Percentiles rank a stretch among this genome's conserved stretches.
Evolutionary conservation across 2,888 invertebrate genomes (phyloP).

Genomic region (Trisateles emortualis): DNA sequence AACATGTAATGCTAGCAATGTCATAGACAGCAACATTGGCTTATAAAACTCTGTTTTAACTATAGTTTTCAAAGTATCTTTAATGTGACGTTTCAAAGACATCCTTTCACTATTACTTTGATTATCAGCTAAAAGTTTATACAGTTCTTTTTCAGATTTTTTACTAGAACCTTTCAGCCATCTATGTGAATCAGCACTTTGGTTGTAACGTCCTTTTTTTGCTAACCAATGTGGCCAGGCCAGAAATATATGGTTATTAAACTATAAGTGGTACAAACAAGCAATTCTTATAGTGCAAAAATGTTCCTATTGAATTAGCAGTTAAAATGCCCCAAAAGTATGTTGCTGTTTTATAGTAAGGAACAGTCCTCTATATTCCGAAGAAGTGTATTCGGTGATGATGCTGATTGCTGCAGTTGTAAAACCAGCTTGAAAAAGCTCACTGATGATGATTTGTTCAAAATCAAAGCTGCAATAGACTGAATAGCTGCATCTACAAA

Average conservation of each 20-base stretch:
- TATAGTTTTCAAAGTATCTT: neutral
- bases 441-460: constrained; percentile 45
- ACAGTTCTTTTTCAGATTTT: constrained; percentile 34
- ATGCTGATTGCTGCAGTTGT: constrained; percentile 21
- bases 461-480: constrained; percentile 39
- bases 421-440: constrained; percentile 36
- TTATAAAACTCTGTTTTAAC: constrained; percentile 45
- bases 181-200: constrained; percentile 34
- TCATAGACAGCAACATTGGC: constrained; percentile 41
- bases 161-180: constrained; percentile 42
- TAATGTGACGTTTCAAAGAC: neutral
- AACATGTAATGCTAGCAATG: constrained; percentile 46
- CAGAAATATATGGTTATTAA: constrained; percentile 36
- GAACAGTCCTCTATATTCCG: constrained; percentile 42
- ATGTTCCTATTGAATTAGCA: constrained; percentile 54
- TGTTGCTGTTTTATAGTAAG: constrained; percentile 47
- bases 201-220: constrained; percentile 17
- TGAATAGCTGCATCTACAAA: too few relatives aligned
- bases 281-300: constrained; percentile 49
- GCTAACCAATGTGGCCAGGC: constrained; percentile 54
- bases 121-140: constrained; percentile 14
- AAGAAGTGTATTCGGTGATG: constrained; percentile 27
- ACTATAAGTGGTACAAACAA: constrained; percentile 37
- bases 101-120: neutral
- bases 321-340: constrained; percentile 30